Evolutionary conservation across 2,888 invertebrate genomes (phyloP), one percentile per base, ranked within the genome.

Genomic region (Ptycholaimellus sp.): DNA sequence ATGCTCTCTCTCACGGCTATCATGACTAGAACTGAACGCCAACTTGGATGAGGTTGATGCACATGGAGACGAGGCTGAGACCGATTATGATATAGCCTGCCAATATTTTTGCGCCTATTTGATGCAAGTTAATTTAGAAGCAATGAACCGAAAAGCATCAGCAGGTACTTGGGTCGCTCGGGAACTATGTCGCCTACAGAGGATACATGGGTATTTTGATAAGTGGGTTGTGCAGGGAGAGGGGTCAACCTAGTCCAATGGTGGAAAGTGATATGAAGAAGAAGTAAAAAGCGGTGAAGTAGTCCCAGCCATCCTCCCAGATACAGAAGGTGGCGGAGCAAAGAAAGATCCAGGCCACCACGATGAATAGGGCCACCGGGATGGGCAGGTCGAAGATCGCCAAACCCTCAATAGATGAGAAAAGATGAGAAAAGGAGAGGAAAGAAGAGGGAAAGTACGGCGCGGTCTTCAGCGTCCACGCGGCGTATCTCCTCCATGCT

Each of bases 251-350:
- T 48, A 27, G n/a, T n/a, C 85, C 87, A 37, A 90, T 82, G 1
- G 87, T 87, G 2, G 81, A 80, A 73, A 87, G 78, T 1, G 85
- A 85, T 49, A 90, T 79, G 58, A 93, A 90, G 4, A 90, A 80
- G 58, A 90, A 93, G 60, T 93, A 93, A 59, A 90, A 85, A 0
- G 87, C 74, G 41, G 80, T 76, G 50, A 85, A 75, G 60, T 80
- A 77, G 19, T 69, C 68, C 90, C 90, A 93, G 0, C 54, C 53
- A 14, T 59, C 78, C 44, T 63, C 63, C 60, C 61, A 63, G 30
- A 38, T 52, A 17, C 47, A 46, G 45, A 64, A 87, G 1, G 76
- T 70, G 1, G 72, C 66, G 0, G 81, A 80, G 0, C 90, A 90
- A 14, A 77, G 60, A 40, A 83, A 69, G 31, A 90, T 81, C 61